Conservation (phyloP, 2,888 invertebrate genomes). For the Zygothrica quintamaculata region DNA sequence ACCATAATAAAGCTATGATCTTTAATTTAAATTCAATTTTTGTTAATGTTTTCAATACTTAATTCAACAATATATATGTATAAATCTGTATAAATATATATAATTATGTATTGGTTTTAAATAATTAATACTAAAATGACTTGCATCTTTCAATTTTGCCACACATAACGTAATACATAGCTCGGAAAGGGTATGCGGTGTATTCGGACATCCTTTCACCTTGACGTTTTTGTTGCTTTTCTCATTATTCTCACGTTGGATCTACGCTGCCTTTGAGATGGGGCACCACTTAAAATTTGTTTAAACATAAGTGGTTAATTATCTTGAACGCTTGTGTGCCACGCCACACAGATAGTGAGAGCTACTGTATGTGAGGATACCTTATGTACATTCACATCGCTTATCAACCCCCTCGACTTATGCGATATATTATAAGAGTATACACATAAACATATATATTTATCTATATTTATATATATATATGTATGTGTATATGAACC, state of each 20-base stretch:
- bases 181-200: constrained; percentile 25
- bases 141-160: background rate
- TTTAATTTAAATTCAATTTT: no score
- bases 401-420: background rate
- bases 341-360: constrained; percentile 38
- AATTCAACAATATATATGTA: no score
- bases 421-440: background rate
- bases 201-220: constrained; percentile 11
- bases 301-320: constrained; percentile 82
- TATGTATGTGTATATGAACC: constrained; percentile 40
- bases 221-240: constrained; percentile 37
- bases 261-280: constrained; percentile 43
- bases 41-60: no score
- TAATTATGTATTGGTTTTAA: no score
- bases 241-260: constrained; percentile 73
- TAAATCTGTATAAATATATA: no score
- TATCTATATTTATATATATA: background rate
- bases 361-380: constrained; percentile 42
- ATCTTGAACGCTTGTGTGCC: constrained; percentile 74
- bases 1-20: no score
- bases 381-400: constrained; percentile 35
- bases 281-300: constrained; percentile 74
- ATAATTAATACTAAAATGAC: no score
- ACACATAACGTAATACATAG: background rate
- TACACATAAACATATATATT: background rate